Base-by-base conservation (phyloP, 2,888 invertebrate genomes). In the Schrankia costaestrigalis region DNA sequence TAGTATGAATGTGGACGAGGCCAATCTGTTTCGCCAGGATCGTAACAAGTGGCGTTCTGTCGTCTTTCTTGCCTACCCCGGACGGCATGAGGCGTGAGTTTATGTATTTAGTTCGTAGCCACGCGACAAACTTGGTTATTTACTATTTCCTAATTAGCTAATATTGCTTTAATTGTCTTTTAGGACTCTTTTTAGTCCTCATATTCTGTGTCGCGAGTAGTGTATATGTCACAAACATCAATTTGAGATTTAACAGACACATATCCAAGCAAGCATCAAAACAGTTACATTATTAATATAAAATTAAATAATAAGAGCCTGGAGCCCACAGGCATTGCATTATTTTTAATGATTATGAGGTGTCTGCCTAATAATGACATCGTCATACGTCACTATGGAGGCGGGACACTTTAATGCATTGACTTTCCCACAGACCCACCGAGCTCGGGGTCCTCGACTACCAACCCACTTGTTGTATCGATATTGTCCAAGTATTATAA, bases 361-460 rank as follows among this genome's bases (percentile, higher is more conserved):
- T 10, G 65, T 73, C 6, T 57, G 59, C 40, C 64, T 58, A 3
- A 67, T 25, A 9, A 75, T 68, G 2, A 58, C 43, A 12, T 68
- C 41, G 2, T 71, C 41, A 2, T 58, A 9, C 0, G 70, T 70
- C 32, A 73, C 38, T 5, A 79, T 30, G 0, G 71, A 61, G 1
- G 69, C 71, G 7, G 56, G 48, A 39, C 79, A 79, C 4, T 71
- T 72, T 3, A 46, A 31, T 0, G 57, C 41, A 35, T 71, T 67
- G 0, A 71, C 74, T 44, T 74, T 74, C 2, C 48, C 65, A 32
- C 78, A 78, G 3, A 72, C 59, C 78, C 78, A 78, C 9, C 76
- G 56, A 2, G 52, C 64, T 1, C 71, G 50, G 0, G 50, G 31
- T 1, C 73, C 72, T 6, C 49, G 51, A 31, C 74, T 75, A 3